A percentile compares a stretch with the other conserved stretches of the same genome.
These are phyloP conservation scores for Dendrophyllia cribrosa DNA, from an alignment of 64 coral and sea anemone species.

Conservation along the genomic window DNA sequence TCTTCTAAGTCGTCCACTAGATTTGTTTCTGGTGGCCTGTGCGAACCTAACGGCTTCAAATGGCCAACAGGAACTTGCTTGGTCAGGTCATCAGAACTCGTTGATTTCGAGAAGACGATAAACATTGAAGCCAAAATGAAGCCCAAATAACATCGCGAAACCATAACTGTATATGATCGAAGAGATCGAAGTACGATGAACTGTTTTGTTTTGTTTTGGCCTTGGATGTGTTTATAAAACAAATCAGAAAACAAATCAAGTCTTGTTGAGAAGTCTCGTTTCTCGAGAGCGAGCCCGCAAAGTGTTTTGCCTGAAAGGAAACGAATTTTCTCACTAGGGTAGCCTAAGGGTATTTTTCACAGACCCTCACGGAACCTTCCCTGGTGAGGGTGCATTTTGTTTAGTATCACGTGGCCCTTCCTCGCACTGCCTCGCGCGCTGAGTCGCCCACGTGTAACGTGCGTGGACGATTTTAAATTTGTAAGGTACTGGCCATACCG, in stretches of 20 bases:
- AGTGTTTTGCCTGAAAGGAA: background rate
- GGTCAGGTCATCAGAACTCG: background rate
- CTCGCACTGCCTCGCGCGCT: too few species aligned
- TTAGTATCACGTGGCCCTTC: too few species aligned
- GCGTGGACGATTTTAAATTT: too few species aligned
- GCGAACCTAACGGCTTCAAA: conserved; percentile 79
- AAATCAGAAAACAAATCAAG: too few species aligned
- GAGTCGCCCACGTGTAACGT: too few species aligned
- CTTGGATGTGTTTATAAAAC: too few species aligned
- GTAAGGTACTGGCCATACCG: too few species aligned
- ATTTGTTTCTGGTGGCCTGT: conserved; percentile 75
- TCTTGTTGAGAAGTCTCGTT: background rate
- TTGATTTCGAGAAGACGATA: background rate
- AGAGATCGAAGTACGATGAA: background rate
- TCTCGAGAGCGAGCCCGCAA: background rate
- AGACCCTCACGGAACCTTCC: too few species aligned
- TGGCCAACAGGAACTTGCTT: conserved; percentile 74
- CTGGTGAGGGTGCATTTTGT: too few species aligned
- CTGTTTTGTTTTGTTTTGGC: too few species aligned
- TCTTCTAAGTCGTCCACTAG: conserved; percentile 77
- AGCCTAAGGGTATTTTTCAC: too few species aligned
- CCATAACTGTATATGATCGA: background rate
- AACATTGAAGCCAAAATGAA: background rate
- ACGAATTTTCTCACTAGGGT: too few species aligned
- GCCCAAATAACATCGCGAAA: background rate